Conservation (phyloP, 2,888 invertebrate genomes). For the Dioctria linearis region DNA sequence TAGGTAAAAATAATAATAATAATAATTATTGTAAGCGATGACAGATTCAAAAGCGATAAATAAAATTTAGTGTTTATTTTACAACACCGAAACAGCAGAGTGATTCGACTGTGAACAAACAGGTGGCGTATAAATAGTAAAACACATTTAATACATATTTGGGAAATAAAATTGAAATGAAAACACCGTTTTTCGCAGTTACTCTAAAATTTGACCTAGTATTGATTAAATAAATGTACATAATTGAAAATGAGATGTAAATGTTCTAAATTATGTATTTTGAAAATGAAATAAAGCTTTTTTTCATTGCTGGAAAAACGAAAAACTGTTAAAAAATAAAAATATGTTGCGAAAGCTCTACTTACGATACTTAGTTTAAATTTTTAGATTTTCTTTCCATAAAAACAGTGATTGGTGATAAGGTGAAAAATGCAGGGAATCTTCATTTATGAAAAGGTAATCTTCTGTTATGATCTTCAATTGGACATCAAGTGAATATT, state of each 20-base stretch:
- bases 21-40: conserved; percentile 26
- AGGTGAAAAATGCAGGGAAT: too few species aligned
- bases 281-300: conserved; percentile 54
- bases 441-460: too few species aligned
- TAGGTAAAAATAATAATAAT: conserved; percentile 12
- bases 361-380: conserved; percentile 27
- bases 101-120: too few species aligned
- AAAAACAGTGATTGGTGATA: too few species aligned
- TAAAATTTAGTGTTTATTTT: conserved; percentile 25
- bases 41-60: not conserved
- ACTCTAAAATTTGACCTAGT: conserved; percentile 27
- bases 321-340: conserved; percentile 53
- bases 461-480: too few species aligned
- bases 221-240: conserved; percentile 39
- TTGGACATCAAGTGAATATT: too few species aligned
- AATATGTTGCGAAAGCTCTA: conserved; percentile 58
- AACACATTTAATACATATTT: conserved; percentile 32
- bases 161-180: conserved; percentile 4
- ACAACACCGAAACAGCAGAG: not conserved
- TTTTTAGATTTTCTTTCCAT: conserved; percentile 7
- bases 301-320: conserved; percentile 57
- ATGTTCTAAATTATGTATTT: conserved; percentile 51
- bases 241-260: conserved; percentile 44
- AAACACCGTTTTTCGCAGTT: conserved; percentile 28
- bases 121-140: not conserved